Evolutionary conservation across 30 jellyfish, hydroid and myxozoan genomes (phyloP), one percentile per base, ranked within the genome.

Genomic region (Chrysaora quinquecirrha): DNA sequence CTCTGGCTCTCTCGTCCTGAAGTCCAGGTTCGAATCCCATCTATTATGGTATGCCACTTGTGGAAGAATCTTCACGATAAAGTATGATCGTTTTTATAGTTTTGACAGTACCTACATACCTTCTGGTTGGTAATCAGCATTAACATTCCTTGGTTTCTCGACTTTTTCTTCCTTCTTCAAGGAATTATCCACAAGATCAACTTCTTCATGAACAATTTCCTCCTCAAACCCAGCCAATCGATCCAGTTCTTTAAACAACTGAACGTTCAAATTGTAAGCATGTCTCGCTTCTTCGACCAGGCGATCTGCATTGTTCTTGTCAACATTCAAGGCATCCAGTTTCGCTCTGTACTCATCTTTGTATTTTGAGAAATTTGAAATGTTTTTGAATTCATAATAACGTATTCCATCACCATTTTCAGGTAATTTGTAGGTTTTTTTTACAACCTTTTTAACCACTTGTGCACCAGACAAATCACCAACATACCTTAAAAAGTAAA

Each of bases 401-500:
- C 80, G 77, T 30, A 87, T 87, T 18, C 96, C 96, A 23, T 87
- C 96, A 3, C 96, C 96, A 38, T 66, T 70, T 67, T 65, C 87
- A 2, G 96, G 91, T 32, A 87, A 75, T 28, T 64, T 71, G 67
- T 50, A 87, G 25, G 96, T 78, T 24, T 87, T 87, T 21, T 54
- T 79, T 2, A 87, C 91, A 71, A 67, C 68, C 54, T 87, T 87
- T 80, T 87, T 87, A 58, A 87, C 20, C 19, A 87, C 69, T 49
- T 87, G 91, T 7, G 90, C 96, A 16, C 96, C 96, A 30, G 96
- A 87, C n/a, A 87, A 64, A 38, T 87, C 96, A 52, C 96, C 96
- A 20, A 87, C 80, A 64, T 87, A 87, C 76, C 96, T 87, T 2
- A 1, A 2, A 33, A 31, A 71, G 54, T 38, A 38, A 38, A 38